Evolutionary conservation across 2,797 vertebrate genomes (phyloP).

Genomic region (Masticophis lateralis): DNA sequence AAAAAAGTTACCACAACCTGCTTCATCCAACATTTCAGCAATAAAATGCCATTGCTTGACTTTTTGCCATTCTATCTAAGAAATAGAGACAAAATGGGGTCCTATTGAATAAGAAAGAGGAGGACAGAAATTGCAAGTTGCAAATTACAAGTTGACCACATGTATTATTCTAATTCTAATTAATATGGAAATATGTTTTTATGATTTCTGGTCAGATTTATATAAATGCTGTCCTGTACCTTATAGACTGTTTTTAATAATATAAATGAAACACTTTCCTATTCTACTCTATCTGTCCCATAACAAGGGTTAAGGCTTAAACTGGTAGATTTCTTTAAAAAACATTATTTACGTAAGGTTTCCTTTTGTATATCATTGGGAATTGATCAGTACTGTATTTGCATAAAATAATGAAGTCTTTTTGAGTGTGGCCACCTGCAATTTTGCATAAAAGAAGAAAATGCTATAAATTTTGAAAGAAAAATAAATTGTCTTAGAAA

Average conservation of each 20-base stretch:
- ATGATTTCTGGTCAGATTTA: neutral
- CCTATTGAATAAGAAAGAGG: neutral
- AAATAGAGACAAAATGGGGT: neutral
- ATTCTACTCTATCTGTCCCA: neutral
- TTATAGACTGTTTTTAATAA: neutral
- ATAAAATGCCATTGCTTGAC: neutral
- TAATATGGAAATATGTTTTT: neutral
- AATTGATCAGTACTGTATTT: neutral
- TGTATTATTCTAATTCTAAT: neutral
- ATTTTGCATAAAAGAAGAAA: neutral
- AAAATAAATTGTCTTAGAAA: neutral
- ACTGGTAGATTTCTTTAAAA: neutral
- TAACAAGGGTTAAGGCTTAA: neutral
- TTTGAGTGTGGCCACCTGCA: neutral
- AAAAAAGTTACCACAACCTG: neutral
- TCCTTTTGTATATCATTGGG: neutral
- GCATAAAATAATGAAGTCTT: slow-evolving; percentile 23
- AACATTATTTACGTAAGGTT: neutral
- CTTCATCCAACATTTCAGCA: neutral
- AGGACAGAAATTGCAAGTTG: neutral
- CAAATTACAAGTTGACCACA: neutral
- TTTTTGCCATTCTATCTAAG: neutral
- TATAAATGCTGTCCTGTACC: neutral
- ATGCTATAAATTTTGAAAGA: neutral
- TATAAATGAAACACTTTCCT: neutral